Conservation (phyloP, 2,113 vertebrate genomes). For the Siniperca knerii region DNA sequence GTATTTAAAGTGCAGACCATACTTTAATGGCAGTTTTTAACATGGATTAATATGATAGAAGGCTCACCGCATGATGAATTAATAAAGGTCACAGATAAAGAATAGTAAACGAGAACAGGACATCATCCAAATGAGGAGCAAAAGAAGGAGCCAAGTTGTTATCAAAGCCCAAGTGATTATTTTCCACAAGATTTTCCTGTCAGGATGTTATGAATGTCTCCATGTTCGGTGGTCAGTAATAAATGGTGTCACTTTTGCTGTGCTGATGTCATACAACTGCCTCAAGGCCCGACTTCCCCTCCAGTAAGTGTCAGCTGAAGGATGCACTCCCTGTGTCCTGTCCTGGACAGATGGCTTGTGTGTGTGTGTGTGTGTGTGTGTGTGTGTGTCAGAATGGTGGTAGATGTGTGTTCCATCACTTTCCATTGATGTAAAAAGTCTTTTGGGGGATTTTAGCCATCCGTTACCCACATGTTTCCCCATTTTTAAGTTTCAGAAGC, state of each 20-base stretch:
- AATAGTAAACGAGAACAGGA: conserved; percentile 60
- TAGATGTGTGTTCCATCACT: conserved; percentile 44
- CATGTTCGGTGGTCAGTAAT: conserved; percentile 92
- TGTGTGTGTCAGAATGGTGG: neutral
- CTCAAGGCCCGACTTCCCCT: conserved; percentile 89
- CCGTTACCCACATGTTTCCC: conserved; percentile 12
- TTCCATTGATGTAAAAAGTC: conserved; percentile 49
- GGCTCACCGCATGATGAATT: neutral
- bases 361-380: conserved; percentile 34
- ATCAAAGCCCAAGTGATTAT: conserved; percentile 94
- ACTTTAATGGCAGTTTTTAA: neutral
- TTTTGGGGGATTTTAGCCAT: conserved; percentile 2
- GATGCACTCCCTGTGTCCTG: conserved; percentile 73
- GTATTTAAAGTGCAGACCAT: neutral
- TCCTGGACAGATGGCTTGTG: conserved; percentile 46
- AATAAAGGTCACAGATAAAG: conserved; percentile 36
- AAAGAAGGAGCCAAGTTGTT: conserved; percentile 85
- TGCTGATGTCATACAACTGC: conserved; percentile 95
- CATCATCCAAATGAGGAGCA: conserved; percentile 65
- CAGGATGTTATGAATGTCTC: conserved; percentile 99
- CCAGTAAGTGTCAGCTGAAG: conserved; percentile 73
- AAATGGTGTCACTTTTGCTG: conserved; percentile 90
- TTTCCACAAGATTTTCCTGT: conserved; percentile 98
- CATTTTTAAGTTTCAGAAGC: conserved; percentile 44
- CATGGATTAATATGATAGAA: neutral